Conservation (phyloP, 2,888 invertebrate genomes). For the Lapara coniferarum region DNA sequence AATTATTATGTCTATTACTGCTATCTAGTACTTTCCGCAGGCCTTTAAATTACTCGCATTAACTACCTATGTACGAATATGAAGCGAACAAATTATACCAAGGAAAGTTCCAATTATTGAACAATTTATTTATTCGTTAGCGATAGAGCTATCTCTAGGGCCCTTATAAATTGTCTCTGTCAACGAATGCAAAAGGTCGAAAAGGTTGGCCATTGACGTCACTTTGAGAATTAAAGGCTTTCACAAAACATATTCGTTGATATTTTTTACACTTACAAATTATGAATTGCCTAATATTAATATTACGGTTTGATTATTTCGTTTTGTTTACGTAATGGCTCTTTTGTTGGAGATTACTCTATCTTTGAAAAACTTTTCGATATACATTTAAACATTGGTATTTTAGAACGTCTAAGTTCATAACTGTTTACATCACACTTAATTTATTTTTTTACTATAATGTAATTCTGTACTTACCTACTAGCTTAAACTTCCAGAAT, state of each 20-base stretch:
- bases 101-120: neutral
- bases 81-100: neutral
- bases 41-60: too few species aligned
- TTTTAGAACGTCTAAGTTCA: too few species aligned
- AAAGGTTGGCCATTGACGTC: conserved; percentile 10
- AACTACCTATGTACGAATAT: too few species aligned
- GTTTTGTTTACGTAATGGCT: neutral
- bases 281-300: neutral
- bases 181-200: neutral
- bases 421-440: too few species aligned
- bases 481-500: too few species aligned
- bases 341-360: neutral
- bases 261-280: neutral
- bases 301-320: neutral
- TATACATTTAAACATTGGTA: too few species aligned
- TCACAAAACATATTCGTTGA: neutral
- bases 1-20: too few species aligned
- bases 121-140: neutral
- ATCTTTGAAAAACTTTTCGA: neutral
- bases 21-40: too few species aligned
- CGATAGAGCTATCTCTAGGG: neutral
- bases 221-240: neutral
- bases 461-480: too few species aligned
- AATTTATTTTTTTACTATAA: too few species aligned
- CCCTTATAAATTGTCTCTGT: neutral